Conservation (phyloP, 2,888 invertebrate species). For the Altica lythri region DNA sequence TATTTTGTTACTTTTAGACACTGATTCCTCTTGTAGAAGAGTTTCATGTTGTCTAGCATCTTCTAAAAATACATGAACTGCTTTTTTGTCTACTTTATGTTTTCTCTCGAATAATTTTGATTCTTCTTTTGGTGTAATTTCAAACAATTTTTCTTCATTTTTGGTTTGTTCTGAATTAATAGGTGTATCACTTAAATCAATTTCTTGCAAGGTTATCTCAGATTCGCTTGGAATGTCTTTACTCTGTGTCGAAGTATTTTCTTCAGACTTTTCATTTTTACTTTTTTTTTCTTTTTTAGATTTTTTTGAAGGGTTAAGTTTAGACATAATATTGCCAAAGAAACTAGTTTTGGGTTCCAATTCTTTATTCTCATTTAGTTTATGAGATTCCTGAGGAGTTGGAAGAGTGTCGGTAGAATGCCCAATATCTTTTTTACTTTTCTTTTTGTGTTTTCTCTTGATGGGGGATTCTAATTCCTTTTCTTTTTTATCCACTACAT, state of each 20-base stretch:
- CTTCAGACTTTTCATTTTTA: slow-evolving; percentile 19
- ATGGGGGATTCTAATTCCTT: neutral
- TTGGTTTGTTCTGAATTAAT: neutral
- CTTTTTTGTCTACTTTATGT: slow-evolving; percentile 5
- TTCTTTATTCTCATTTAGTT: neutral
- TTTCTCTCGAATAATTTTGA: slow-evolving; percentile 6
- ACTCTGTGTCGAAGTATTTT: neutral
- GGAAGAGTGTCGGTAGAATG: too few relatives aligned
- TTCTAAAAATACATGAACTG: slow-evolving; percentile 8
- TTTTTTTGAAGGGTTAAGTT: slow-evolving; percentile 30
- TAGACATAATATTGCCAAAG: slow-evolving; percentile 33
- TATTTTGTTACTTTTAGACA: slow-evolving; percentile 37
- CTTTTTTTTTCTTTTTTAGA: slow-evolving; percentile 28
- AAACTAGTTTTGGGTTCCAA: slow-evolving; percentile 31
- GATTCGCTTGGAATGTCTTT: slow-evolving; percentile 3
- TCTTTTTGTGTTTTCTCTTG: neutral
- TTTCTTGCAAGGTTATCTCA: too few relatives aligned
- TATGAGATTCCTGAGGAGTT: too few relatives aligned
- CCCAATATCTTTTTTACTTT: neutral
- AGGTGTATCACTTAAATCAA: neutral
- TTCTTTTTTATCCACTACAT: neutral
- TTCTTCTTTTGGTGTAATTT: slow-evolving; percentile 23
- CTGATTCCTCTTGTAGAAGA: slow-evolving; percentile 1
- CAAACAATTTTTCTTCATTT: slow-evolving; percentile 2
- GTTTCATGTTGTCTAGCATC: slow-evolving; percentile 14